These are phyloP conservation scores for Rhyacophila brunnea DNA, from an alignment of 1,140 invertebrate genomes.

Conservation along the genomic window DNA sequence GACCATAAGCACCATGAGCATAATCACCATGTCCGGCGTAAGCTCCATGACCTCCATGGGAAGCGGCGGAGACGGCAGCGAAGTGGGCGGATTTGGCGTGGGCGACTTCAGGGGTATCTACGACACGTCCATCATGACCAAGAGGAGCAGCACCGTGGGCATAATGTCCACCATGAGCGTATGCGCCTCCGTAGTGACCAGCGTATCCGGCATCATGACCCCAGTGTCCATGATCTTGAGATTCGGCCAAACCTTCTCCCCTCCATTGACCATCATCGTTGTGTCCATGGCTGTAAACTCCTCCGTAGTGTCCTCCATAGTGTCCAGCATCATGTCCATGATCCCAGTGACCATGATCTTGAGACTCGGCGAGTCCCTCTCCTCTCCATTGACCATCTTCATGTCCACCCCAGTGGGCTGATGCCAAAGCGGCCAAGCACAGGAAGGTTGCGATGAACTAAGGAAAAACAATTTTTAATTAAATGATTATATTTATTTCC, in stretches of 20 bases:
- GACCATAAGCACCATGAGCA: neutral
- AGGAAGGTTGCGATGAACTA: constrained; percentile 25
- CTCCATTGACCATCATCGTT: constrained; percentile 14
- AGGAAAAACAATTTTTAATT: too few relatives aligned
- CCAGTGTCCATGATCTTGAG: constrained; percentile 7
- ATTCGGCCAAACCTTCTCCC: constrained; percentile 17
- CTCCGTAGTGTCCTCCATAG: constrained; percentile 1
- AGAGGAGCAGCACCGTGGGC: constrained; percentile 38
- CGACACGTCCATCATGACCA: constrained; percentile 39
- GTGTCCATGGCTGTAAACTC: neutral
- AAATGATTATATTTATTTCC: neutral
- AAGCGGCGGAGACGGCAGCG: constrained; percentile 34
- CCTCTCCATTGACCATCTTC: constrained; percentile 24
- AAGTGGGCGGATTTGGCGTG: constrained; percentile 47
- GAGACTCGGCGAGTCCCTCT: constrained; percentile 27
- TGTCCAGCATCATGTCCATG: too few relatives aligned
- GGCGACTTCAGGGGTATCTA: constrained; percentile 49
- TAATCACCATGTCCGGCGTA: neutral
- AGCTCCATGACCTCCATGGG: constrained; percentile 2
- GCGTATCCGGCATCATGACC: neutral
- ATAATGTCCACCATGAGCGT: neutral
- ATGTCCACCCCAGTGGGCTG: constrained; percentile 35
- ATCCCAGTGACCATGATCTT: constrained; percentile 6
- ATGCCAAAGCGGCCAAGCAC: constrained; percentile 19
- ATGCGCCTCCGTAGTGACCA: neutral